Conservation (phyloP, 2,888 invertebrate genomes). For the Heliconius ismenius region DNA sequence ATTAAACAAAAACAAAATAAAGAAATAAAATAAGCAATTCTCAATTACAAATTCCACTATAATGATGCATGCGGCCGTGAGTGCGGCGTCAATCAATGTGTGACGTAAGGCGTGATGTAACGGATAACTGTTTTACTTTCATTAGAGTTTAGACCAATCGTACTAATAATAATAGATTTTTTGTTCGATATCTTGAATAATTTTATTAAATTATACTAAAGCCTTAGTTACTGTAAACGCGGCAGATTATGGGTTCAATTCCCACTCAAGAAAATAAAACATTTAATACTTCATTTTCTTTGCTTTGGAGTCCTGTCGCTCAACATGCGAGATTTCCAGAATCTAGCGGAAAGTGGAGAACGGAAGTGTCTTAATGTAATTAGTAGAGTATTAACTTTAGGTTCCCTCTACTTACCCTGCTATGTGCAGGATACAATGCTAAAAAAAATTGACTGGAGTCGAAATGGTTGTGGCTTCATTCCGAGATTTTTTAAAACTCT, state of each 20-base stretch:
- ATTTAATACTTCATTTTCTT: background rate
- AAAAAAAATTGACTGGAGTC: no score
- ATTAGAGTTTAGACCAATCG: conserved; percentile 1
- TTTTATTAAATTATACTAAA: background rate
- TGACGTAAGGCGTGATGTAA: conserved; percentile 19
- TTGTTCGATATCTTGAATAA: background rate
- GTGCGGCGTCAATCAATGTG: conserved; percentile 25
- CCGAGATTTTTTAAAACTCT: no score
- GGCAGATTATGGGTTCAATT: background rate
- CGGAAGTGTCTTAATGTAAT: background rate
- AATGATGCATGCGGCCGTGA: conserved; percentile 10
- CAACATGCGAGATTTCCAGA: background rate
- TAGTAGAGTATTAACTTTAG: background rate
- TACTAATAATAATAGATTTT: background rate
- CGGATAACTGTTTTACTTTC: conserved; percentile 12
- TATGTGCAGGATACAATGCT: background rate
- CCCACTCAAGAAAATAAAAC: background rate
- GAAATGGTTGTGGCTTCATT: no score
- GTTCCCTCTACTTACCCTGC: background rate
- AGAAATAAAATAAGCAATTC: conserved; percentile 10
- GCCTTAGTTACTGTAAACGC: background rate
- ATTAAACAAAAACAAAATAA: background rate
- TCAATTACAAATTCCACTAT: conserved; percentile 30
- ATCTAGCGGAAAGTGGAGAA: background rate
- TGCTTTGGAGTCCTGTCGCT: background rate